Evolutionary conservation across 1,140 invertebrate species (phyloP).

Genomic region (Temnothorax curvispinosus): DNA sequence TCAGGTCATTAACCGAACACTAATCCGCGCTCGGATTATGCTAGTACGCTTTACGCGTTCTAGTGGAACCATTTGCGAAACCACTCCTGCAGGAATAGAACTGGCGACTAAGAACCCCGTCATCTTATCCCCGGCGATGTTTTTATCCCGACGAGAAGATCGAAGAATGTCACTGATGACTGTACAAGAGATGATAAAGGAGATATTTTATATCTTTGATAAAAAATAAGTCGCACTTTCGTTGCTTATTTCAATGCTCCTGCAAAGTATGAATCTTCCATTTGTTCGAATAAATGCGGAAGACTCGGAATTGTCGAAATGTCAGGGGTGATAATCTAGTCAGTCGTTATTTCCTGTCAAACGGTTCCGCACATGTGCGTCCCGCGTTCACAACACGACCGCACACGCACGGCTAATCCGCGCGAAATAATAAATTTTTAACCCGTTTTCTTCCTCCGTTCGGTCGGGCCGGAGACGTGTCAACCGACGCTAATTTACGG

Average conservation of each 20-base stretch:
- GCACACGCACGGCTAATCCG: slow-evolving; percentile 1
- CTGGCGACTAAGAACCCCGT: neutral
- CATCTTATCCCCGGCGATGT: slow-evolving; percentile 4
- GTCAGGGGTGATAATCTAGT: neutral
- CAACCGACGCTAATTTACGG: slow-evolving; percentile 74
- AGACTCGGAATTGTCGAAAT: neutral
- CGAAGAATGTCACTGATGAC: neutral
- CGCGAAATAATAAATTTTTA: slow-evolving; percentile 72
- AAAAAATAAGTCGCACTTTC: neutral
- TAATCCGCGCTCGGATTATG: slow-evolving; percentile 27
- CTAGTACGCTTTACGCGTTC: neutral
- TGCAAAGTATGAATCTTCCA: neutral
- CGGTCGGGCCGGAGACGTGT: slow-evolving; percentile 64
- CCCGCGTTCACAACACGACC: neutral
- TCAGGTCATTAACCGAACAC: slow-evolving; percentile 36
- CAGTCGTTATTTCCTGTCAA: neutral
- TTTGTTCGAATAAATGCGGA: slow-evolving; percentile 2
- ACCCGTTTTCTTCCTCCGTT: slow-evolving; percentile 67
- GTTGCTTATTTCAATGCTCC: neutral
- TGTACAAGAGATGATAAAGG: slow-evolving; percentile 13
- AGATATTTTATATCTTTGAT: neutral
- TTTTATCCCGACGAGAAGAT: neutral
- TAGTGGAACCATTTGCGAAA: slow-evolving; percentile 7
- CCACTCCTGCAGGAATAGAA: neutral
- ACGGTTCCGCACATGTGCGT: neutral